Base-by-base conservation (phyloP, 2,797 vertebrate species). In the Chelonia mydas region DNA sequence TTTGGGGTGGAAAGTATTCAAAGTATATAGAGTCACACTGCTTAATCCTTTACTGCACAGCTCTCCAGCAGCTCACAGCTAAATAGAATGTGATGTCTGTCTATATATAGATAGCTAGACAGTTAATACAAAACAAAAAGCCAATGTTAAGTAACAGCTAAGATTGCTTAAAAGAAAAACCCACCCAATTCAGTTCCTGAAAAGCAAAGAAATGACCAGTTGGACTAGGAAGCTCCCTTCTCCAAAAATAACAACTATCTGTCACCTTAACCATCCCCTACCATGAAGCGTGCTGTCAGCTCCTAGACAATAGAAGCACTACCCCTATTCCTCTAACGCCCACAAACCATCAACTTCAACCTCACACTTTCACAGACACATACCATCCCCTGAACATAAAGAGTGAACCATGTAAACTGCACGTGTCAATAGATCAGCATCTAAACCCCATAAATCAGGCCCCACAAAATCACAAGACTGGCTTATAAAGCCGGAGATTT, bases 1-100 rank as follows among this genome's bases (percentile, higher is more conserved):
- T n/a, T 74, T 5, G 10, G 65, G 50, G 57, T 47, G 86, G 93
- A 94, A 94, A 91, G 5, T 93, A 95, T 94, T 94, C 88, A 93
- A 94, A 94, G 86, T 33, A 16, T 11, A 11, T 1, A 3, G 45
- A 45, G 78, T 1, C 0, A 0, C 0, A 27, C 5, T 0, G 5
- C 65, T n/a, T 17, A 87, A 74, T 2, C 23, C 87, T 83, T n/a
- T 19, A 0, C 16, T 2, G 0, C 5, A 47, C 19, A 0, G 23
- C 54, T 17, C 81, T n/a, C 19, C 0, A 54, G 83, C 33, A 85
- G 80, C 13, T 41, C 37, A 37, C 17, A 21, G n/a, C 5, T 37
- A 72, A 11, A 11, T 23, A 10, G 37, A 37, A 11, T 10, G 65
- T 19, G 17, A 72, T 72, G 65, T 72, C 10, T 11, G 11, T n/a